Percentiles rank a stretch among this genome's conserved stretches.
phyloP scores from a whole-genome alignment of 2,888 invertebrate genomes.

The Apamea epomidion region DNA sequence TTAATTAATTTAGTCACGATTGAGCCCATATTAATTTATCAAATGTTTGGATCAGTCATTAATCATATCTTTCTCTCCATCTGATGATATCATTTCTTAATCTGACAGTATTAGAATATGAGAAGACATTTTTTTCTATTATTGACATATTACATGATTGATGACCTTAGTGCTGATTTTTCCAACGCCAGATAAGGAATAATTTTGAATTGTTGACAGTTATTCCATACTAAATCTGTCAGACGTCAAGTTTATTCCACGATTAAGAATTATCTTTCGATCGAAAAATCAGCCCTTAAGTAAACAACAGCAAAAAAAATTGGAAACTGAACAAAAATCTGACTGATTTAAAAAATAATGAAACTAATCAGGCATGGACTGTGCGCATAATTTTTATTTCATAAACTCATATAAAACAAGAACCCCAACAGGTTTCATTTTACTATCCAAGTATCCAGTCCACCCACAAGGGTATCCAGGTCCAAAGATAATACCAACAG shows the following conservation, averaged over 20 bases:
- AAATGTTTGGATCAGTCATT: constrained; percentile 57
- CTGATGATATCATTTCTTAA: constrained; percentile 39
- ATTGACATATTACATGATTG: neutral
- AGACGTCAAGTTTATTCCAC: too few species aligned
- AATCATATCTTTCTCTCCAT: constrained; percentile 58
- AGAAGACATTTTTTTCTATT: neutral
- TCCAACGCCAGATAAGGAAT: too few species aligned
- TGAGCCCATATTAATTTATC: constrained; percentile 62
- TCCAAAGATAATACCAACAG: constrained; percentile 30
- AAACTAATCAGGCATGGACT: neutral
- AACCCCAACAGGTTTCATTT: constrained; percentile 4
- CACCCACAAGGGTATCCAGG: constrained; percentile 18
- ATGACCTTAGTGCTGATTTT: too few species aligned
- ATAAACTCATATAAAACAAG: neutral
- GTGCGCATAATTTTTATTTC: neutral
- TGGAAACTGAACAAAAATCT: neutral
- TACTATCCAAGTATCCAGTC: constrained; percentile 21
- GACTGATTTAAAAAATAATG: neutral
- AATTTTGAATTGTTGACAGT: too few species aligned
- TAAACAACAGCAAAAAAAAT: too few species aligned
- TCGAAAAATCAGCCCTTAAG: too few species aligned
- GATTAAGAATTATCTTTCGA: too few species aligned
- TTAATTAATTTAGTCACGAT: constrained; percentile 70
- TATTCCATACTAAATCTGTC: too few species aligned
- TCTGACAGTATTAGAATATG: constrained; percentile 15